These are phyloP conservation scores for Ptychochromis oligacanthus DNA, from an alignment of 2,113 vertebrate genomes.

Conservation along the genomic window DNA sequence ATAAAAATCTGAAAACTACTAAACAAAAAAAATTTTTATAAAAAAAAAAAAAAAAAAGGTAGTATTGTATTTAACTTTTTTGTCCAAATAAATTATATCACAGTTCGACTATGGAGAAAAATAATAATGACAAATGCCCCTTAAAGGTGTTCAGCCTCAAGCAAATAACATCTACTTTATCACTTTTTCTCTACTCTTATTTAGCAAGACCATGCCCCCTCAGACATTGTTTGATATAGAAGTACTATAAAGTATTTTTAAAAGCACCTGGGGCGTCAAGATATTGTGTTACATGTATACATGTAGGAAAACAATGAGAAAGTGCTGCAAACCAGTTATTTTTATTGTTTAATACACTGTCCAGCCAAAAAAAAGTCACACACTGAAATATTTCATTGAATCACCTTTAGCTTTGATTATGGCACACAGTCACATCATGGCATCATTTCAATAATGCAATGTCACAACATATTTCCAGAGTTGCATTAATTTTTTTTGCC, in stretches of 20 bases:
- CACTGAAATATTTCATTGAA: too few species aligned
- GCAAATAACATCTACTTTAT: neutral
- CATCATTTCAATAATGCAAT: neutral
- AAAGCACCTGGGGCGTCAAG: neutral
- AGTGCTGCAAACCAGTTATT: neutral
- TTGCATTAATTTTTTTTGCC: neutral
- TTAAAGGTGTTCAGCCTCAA: neutral
- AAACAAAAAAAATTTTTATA: too few species aligned
- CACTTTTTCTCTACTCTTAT: neutral
- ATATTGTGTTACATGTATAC: neutral
- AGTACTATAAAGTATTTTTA: neutral
- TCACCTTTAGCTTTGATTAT: too few species aligned
- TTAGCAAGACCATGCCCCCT: neutral
- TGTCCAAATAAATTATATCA: neutral
- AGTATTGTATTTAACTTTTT: neutral
- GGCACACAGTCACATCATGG: too few species aligned
- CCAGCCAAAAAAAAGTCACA: too few species aligned
- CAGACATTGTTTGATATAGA: neutral
- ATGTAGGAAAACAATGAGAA: neutral
- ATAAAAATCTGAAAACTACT: too few species aligned
- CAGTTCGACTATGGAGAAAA: neutral
- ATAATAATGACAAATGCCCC: conserved; percentile 3
- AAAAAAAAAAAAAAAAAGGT: too few species aligned
- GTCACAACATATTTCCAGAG: neutral
- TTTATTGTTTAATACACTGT: neutral